Percentiles rank a stretch among this genome's conserved stretches.
phyloP scores from a whole-genome alignment of 2,888 invertebrate genomes.

The Megalurothrips usitatus region DNA sequence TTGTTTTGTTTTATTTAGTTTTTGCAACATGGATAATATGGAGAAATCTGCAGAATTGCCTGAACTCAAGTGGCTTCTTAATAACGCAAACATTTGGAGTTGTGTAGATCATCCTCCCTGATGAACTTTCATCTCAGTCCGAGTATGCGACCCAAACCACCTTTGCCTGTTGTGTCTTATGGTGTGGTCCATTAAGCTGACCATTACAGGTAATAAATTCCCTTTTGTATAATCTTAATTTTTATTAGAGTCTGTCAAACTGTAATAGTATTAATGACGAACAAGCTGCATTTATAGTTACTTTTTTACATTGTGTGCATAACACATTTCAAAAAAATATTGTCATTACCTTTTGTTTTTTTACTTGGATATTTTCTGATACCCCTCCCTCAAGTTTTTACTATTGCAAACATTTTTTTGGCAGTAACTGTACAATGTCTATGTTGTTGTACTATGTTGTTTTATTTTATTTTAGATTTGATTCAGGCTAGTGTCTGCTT shows the following conservation, averaged over 20 bases:
- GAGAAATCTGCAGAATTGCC: neutral
- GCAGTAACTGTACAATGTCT: neutral
- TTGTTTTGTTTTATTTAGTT: slow-evolving; percentile 12
- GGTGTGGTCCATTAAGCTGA: too few species aligned
- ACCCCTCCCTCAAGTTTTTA: neutral
- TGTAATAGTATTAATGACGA: neutral
- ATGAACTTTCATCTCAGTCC: neutral
- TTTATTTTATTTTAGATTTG: neutral
- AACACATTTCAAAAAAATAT: neutral
- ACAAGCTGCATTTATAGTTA: neutral
- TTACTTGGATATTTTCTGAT: neutral
- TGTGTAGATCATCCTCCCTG: neutral
- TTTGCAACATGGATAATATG: slow-evolving; percentile 5
- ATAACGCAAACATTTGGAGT: neutral
- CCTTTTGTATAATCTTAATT: neutral
- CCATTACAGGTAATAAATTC: neutral
- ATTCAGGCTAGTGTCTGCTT: neutral
- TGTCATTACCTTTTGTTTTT: neutral
- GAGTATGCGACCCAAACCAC: too few species aligned
- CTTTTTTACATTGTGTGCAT: neutral
- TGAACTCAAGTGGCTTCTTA: neutral
- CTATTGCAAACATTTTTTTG: neutral
- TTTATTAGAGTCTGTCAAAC: neutral
- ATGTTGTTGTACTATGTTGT: neutral
- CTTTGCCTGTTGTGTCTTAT: too few species aligned